These are phyloP conservation scores for Atherinomorus stipes DNA, from an alignment of 2,113 vertebrate genomes.

Conservation along the genomic window DNA sequence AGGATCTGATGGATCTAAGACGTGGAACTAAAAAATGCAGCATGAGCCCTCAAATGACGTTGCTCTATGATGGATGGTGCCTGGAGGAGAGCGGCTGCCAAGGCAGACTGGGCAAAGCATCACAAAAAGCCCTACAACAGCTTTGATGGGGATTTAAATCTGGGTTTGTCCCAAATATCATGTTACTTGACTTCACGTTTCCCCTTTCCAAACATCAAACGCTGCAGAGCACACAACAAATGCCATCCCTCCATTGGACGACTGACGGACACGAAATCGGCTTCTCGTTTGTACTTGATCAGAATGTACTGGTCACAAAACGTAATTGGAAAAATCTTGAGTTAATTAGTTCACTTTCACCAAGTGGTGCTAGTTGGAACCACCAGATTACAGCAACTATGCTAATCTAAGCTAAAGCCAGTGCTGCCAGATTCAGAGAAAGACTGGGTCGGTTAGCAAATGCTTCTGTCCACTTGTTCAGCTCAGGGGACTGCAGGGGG, in stretches of 20 bases:
- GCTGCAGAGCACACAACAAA: slow-evolving; percentile 2
- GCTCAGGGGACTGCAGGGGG: too few species aligned
- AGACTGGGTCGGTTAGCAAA: too few species aligned
- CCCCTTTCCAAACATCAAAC: not conserved
- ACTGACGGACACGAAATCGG: slow-evolving; percentile 6
- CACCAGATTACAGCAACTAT: too few species aligned
- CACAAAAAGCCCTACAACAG: slow-evolving; percentile 35
- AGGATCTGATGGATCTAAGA: slow-evolving; percentile 10
- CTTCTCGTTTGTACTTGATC: slow-evolving; percentile 1
- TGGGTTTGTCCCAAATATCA: slow-evolving; percentile 45
- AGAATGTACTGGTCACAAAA: too few species aligned
- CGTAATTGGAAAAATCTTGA: too few species aligned
- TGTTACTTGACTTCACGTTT: slow-evolving; percentile 24
- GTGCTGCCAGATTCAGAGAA: too few species aligned
- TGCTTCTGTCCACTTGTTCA: too few species aligned
- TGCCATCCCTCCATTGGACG: slow-evolving; percentile 1
- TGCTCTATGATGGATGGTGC: slow-evolving; percentile 18
- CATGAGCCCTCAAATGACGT: not conserved
- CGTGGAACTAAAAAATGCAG: slow-evolving; percentile 16
- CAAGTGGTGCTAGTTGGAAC: too few species aligned
- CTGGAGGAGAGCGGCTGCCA: slow-evolving; percentile 27
- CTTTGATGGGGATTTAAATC: slow-evolving; percentile 42
- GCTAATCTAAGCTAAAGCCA: too few species aligned
- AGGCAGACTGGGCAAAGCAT: slow-evolving; percentile 40
- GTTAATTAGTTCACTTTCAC: too few species aligned